phyloP scores from a whole-genome alignment of 53 echinoderm and acorn worm genomes.

The Luidia sarsii region DNA sequence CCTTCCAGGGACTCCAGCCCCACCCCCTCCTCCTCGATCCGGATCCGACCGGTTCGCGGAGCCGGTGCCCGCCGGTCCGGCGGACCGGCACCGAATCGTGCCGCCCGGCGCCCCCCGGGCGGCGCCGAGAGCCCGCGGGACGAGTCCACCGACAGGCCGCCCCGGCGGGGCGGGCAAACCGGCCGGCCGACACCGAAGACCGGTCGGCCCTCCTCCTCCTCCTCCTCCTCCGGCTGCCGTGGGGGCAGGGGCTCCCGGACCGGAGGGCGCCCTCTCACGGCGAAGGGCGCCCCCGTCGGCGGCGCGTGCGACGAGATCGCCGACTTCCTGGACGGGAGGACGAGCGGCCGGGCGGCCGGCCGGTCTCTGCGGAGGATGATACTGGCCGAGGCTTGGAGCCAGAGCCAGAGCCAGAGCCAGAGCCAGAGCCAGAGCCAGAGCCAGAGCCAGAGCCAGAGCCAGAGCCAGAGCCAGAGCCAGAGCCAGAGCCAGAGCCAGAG shows the following conservation, averaged over 20 bases:
- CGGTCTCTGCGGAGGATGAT: not conserved
- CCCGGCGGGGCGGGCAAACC: not conserved
- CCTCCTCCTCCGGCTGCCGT: too few relatives aligned
- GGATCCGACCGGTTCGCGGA: constrained; percentile 23
- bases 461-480: too few relatives aligned
- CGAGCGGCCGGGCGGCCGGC: not conserved
- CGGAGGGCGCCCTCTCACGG: too few relatives aligned
- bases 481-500: too few relatives aligned
- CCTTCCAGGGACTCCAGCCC: constrained; percentile 1
- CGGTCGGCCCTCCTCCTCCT: too few relatives aligned
- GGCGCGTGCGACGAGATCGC: constrained; percentile 1
- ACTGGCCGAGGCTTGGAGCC: not conserved
- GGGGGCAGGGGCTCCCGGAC: too few relatives aligned
- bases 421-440: too few relatives aligned
- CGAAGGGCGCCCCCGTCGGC: too few relatives aligned
- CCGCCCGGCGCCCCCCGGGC: not conserved
- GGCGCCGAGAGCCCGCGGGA: not conserved
- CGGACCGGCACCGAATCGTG: constrained; percentile 1
- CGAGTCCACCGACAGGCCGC: too few relatives aligned
- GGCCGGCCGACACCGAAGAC: too few relatives aligned
- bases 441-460: too few relatives aligned
- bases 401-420: too few relatives aligned
- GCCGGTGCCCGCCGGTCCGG: constrained; percentile 1
- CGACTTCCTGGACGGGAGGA: constrained; percentile 6
- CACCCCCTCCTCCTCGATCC: constrained; percentile 1